phyloP scores from a whole-genome alignment of 2,113 vertebrate species.

The Oncorhynchus mykiss region DNA sequence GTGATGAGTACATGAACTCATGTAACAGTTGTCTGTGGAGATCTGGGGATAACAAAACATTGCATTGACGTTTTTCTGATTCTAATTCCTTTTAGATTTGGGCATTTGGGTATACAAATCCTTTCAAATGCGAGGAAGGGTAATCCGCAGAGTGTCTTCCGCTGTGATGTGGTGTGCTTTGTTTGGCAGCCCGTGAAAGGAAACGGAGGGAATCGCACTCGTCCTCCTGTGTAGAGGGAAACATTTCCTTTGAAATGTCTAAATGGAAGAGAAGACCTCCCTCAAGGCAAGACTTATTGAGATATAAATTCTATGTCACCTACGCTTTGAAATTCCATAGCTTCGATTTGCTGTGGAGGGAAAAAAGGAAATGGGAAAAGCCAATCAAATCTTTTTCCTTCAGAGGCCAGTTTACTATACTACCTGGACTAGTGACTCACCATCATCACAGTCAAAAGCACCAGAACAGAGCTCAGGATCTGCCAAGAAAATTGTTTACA shows the following conservation, averaged over 20 bases:
- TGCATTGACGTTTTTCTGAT: too few relatives aligned
- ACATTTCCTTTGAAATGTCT: slow-evolving; percentile 34
- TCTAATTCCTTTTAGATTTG: slow-evolving; percentile 9
- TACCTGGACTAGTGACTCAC: slow-evolving; percentile 27
- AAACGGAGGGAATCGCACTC: slow-evolving; percentile 28
- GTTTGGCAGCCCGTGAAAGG: slow-evolving; percentile 36
- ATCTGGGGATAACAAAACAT: too few relatives aligned
- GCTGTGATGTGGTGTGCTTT: background rate
- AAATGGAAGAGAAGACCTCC: slow-evolving; percentile 33
- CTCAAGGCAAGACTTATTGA: slow-evolving; percentile 39
- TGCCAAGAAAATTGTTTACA: slow-evolving; percentile 18
- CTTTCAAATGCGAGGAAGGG: slow-evolving; percentile 19
- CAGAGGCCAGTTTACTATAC: background rate
- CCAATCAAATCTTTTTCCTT: slow-evolving; percentile 23
- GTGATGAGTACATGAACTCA: too few relatives aligned
- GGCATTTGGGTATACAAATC: slow-evolving; percentile 8
- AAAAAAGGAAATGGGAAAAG: slow-evolving; percentile 9
- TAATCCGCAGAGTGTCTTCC: slow-evolving; percentile 22
- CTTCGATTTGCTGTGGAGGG: slow-evolving; percentile 12
- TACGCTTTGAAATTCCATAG: slow-evolving; percentile 32
- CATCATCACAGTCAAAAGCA: slow-evolving; percentile 6
- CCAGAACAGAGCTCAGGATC: slow-evolving; percentile 1
- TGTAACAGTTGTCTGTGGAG: too few relatives aligned
- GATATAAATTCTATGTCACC: slow-evolving; percentile 38
- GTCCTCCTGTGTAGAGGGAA: slow-evolving; percentile 36